phyloP scores from a whole-genome alignment of 2,888 invertebrate genomes.

The Neuroscelio doddi region DNA sequence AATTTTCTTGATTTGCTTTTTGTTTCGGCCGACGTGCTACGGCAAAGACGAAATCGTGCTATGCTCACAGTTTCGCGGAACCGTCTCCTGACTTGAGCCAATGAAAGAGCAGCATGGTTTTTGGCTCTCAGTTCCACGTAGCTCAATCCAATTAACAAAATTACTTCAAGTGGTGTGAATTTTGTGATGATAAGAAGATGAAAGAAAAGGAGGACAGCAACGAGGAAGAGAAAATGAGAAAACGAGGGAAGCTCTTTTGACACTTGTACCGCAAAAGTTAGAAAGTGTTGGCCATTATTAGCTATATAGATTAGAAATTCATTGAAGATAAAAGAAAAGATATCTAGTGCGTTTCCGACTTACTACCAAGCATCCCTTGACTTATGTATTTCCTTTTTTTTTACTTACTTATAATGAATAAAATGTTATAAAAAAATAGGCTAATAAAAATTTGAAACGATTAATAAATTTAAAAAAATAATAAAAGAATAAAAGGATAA shows the following conservation, averaged over 20 bases:
- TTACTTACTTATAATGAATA: no score
- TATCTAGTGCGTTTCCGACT: no score
- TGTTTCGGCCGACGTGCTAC: conserved; percentile 5
- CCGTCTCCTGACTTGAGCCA: conserved; percentile 16
- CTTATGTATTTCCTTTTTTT: no score
- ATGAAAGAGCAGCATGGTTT: conserved; percentile 24
- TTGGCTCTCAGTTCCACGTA: conserved; percentile 48
- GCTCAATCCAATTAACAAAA: conserved; percentile 56
- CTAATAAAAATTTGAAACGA: no score
- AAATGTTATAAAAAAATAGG: no score
- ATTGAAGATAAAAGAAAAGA: no score
- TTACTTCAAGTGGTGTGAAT: conserved; percentile 28
- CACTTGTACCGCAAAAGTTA: neutral
- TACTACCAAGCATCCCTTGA: no score
- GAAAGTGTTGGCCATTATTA: conserved; percentile 5
- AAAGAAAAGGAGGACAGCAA: no score
- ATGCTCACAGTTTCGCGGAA: conserved; percentile 25
- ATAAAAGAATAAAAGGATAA: no score
- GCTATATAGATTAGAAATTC: conserved; percentile 35
- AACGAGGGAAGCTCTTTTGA: neutral
- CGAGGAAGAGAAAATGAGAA: conserved; percentile 4
- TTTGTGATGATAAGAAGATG: conserved; percentile 11
- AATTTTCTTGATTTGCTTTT: conserved; percentile 3
- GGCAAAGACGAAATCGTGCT: conserved; percentile 4
- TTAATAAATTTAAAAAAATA: no score